phyloP scores from a whole-genome alignment of 2,797 vertebrate genomes.

The Morus bassanus region DNA sequence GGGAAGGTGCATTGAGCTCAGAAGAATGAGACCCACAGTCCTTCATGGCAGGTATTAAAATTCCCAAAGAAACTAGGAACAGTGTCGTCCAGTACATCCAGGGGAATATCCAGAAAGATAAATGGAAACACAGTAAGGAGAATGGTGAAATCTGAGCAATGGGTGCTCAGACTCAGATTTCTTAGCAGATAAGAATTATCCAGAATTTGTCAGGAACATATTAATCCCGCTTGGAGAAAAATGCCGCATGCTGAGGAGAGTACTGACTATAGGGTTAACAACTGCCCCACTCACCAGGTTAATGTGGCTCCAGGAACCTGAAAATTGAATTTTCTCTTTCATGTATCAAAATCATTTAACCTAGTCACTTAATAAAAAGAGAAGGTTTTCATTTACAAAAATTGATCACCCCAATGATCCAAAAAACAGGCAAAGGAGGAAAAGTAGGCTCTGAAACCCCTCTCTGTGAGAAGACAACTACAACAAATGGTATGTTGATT shows the following conservation, averaged over 20 bases:
- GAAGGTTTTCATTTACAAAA: neutral
- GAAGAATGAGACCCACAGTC: neutral
- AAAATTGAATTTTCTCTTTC: neutral
- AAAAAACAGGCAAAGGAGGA: neutral
- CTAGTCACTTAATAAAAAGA: neutral
- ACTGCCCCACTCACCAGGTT: neutral
- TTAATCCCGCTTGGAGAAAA: neutral
- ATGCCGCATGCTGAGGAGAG: rapidly evolving
- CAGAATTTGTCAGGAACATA: neutral
- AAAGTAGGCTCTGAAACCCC: neutral
- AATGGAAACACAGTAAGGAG: neutral
- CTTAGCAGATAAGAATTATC: neutral
- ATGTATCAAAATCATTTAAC: neutral
- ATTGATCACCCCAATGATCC: neutral
- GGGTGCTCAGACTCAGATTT: neutral
- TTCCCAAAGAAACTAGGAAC: neutral
- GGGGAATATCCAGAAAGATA: neutral
- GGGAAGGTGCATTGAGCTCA: neutral
- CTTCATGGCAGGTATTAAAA: neutral
- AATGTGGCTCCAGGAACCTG: neutral
- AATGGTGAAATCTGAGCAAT: neutral
- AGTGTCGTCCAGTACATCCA: neutral
- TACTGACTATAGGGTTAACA: neutral
- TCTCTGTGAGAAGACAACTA: neutral
- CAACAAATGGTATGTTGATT: neutral